phyloP scores from a whole-genome alignment of 2,888 invertebrate species.

The Allacma fusca region DNA sequence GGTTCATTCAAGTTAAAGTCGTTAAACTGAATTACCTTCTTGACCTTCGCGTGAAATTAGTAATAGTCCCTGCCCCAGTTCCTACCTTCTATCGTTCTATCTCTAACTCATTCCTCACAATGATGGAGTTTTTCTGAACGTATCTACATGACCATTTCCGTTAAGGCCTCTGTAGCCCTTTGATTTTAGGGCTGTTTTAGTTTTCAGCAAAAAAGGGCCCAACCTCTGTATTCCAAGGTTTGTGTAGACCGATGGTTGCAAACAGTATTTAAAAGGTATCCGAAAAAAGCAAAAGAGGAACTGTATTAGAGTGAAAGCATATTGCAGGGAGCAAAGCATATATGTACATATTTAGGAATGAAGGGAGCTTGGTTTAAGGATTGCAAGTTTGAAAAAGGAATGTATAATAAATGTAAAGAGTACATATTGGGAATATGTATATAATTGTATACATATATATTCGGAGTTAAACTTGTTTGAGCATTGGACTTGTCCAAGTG shows the following conservation, averaged over 20 bases:
- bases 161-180: background rate
- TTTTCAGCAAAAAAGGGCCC: background rate
- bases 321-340: too few relatives aligned
- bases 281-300: background rate
- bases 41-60: background rate
- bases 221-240: background rate
- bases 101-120: too few relatives aligned
- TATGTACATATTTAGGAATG: too few relatives aligned
- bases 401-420: background rate
- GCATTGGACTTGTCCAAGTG: background rate
- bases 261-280: background rate
- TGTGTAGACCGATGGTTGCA: background rate
- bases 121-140: background rate
- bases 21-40: background rate
- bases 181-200: background rate
- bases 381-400: slow-evolving; percentile 5
- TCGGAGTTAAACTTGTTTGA: background rate
- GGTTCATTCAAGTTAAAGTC: slow-evolving; percentile 12
- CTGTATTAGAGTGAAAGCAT: background rate
- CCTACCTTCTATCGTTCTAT: too few relatives aligned
- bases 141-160: background rate
- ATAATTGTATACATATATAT: background rate
- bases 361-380: background rate
- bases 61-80: background rate
- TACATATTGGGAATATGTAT: too few relatives aligned